These are phyloP conservation scores for Corella eumyota DNA, from an alignment of 23 tunicate genomes.

Conservation along the genomic window DNA sequence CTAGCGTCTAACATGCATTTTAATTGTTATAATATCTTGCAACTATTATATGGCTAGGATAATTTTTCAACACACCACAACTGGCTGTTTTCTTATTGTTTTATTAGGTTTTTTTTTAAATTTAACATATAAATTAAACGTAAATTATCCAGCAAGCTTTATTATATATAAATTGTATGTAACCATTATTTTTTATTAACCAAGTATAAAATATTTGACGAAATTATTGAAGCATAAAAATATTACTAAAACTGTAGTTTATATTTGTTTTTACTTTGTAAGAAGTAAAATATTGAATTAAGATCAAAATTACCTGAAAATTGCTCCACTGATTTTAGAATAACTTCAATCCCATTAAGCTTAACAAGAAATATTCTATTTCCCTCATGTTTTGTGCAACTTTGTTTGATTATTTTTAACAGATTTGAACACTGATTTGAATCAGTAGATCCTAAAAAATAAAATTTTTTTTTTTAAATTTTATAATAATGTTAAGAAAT, in stretches of 20 bases:
- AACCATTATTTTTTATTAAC: no score
- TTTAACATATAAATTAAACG: no score
- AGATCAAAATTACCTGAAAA: constrained; percentile 21
- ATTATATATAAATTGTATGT: no score
- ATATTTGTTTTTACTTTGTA: no score
- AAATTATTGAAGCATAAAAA: no score
- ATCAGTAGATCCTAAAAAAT: neutral
- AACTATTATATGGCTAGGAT: no score
- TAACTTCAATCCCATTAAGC: constrained; percentile 15
- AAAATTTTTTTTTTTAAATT: neutral
- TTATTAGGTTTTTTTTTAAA: neutral
- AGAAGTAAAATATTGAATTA: no score
- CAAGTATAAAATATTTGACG: no score
- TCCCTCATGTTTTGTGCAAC: constrained; percentile 44
- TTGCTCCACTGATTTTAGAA: constrained; percentile 26
- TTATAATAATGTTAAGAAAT: neutral
- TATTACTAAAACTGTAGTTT: no score
- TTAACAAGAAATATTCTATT: constrained; percentile 36
- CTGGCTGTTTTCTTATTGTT: neutral
- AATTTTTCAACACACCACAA: neutral
- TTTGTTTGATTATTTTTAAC: neutral
- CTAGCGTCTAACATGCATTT: no score
- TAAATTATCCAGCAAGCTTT: no score
- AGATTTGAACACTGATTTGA: neutral
- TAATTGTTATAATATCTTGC: no score